Base-by-base conservation (phyloP, 1,140 invertebrate genomes). In the Eciton burchellii region DNA sequence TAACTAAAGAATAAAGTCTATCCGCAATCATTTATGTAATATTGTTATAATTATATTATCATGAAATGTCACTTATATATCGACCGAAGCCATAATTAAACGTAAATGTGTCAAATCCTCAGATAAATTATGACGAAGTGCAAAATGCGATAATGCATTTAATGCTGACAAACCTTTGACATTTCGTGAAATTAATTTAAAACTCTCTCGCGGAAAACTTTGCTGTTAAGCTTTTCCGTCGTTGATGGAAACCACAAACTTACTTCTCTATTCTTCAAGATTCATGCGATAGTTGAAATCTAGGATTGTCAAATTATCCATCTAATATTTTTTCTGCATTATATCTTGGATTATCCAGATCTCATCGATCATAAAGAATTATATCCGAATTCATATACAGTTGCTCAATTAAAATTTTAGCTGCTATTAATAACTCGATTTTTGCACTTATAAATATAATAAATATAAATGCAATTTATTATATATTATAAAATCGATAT, bases 171-270 rank as follows among this genome's bases (percentile, higher is more conserved):
- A 72, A 45, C 5, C 21, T 19, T 6, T 21, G 14, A 8, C 35
- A 21, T 1, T 8, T 71, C 43, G 5, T 9, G 16, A 59, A 81
- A 81, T 57, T 71, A 49, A 16, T 59, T 71, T 45, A 47, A 59
- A 81, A 47, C 41, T 81, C 21, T 24, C n/a, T 21, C n/a, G 35
- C 24, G 45, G 8, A 70, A 81, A 81, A 81, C 49, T 81, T 81
- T 59, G 2, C 19, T 52, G 12, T 63, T 26, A 2, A 19, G 24
- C 41, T 12, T 54, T 43, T 26, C 66, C 14, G 47, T 19, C 9
- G 21, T 26, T 21, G 14, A n/a, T 43, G 35, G 41, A 57, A 57
- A 24, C n/a, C 49, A 49, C 12, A 45, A 29, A 35, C 12, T 70
- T 16, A 49, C 16, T 35, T 41, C 54, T 74, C 56, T 62, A 62